A percentile compares a stretch with the other conserved stretches of the same genome.
phyloP scores from a whole-genome alignment of 2,113 vertebrate species.

The Atractosteus spatula region DNA sequence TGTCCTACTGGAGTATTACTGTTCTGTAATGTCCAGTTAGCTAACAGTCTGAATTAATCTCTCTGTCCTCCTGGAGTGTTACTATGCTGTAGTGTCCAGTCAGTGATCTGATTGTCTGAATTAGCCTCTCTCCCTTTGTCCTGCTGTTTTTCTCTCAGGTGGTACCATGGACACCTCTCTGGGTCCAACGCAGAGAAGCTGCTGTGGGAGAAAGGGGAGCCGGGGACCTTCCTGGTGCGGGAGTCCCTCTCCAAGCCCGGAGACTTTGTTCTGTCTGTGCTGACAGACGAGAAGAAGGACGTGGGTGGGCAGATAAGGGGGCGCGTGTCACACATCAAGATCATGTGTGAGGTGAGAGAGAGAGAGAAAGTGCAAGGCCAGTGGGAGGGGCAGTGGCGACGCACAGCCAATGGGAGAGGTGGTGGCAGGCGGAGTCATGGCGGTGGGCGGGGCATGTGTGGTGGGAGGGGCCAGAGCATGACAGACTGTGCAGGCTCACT shows the following conservation, averaged over 20 bases:
- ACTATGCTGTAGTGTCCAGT: not conserved
- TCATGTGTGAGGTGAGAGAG: slow-evolving; percentile 83
- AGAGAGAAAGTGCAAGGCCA: not conserved
- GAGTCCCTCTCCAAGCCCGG: slow-evolving; percentile 95
- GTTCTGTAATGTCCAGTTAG: too few relatives aligned
- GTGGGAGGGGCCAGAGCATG: too few relatives aligned
- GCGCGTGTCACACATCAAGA: slow-evolving; percentile 89
- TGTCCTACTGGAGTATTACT: too few relatives aligned
- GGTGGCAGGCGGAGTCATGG: too few relatives aligned
- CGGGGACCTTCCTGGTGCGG: slow-evolving; percentile 87
- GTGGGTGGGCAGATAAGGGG: slow-evolving; percentile 50
- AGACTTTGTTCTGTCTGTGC: slow-evolving; percentile 87
- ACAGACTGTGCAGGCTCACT: too few relatives aligned
- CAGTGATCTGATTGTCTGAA: not conserved
- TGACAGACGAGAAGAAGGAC: slow-evolving; percentile 74
- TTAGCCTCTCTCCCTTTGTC: not conserved
- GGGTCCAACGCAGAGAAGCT: slow-evolving; percentile 85
- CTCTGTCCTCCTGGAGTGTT: too few relatives aligned
- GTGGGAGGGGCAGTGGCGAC: not conserved
- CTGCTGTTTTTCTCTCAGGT: slow-evolving; percentile 50
- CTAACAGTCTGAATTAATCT: too few relatives aligned
- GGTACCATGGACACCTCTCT: slow-evolving; percentile 94
- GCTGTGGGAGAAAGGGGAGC: slow-evolving; percentile 70
- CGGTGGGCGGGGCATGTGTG: too few relatives aligned
- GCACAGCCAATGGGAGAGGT: too few relatives aligned